Conservation (phyloP, 2,113 vertebrate species). For the Rhinichthys klamathensis region DNA sequence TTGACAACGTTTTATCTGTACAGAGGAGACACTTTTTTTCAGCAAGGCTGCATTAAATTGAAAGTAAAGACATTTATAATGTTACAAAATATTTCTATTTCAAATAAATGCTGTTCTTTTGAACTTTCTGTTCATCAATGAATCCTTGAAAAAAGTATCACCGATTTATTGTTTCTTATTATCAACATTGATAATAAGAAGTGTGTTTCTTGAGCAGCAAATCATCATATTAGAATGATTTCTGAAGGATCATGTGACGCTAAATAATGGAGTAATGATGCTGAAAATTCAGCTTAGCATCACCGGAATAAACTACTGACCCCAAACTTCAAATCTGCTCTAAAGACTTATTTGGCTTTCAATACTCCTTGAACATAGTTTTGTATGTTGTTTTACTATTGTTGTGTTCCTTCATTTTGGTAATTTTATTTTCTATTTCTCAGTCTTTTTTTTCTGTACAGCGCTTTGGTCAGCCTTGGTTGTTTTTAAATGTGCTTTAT, state of each 20-base stretch:
- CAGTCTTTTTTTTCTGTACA: too few species aligned
- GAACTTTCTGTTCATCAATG: neutral
- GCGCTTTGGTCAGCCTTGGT: too few species aligned
- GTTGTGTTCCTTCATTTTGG: too few species aligned
- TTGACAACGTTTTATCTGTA: too few species aligned
- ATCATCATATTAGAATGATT: neutral
- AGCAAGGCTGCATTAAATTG: neutral
- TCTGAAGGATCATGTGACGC: neutral
- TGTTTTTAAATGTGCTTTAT: too few species aligned
- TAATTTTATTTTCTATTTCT: too few species aligned
- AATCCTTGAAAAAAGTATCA: neutral
- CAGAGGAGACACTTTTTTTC: too few species aligned
- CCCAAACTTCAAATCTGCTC: too few species aligned
- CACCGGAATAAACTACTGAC: neutral
- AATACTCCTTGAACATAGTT: too few species aligned
- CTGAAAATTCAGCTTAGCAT: neutral
- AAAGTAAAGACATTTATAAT: neutral
- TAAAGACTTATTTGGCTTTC: too few species aligned
- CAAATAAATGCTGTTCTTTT: neutral
- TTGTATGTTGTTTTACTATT: too few species aligned
- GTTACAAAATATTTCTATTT: neutral
- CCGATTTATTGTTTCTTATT: neutral
- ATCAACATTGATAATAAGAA: neutral
- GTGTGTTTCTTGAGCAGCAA: neutral
- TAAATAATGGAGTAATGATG: neutral